Evolutionary conservation across 1,140 invertebrate genomes (phyloP), one percentile per base, ranked within the genome.

Genomic region (Charaxes varanes): DNA sequence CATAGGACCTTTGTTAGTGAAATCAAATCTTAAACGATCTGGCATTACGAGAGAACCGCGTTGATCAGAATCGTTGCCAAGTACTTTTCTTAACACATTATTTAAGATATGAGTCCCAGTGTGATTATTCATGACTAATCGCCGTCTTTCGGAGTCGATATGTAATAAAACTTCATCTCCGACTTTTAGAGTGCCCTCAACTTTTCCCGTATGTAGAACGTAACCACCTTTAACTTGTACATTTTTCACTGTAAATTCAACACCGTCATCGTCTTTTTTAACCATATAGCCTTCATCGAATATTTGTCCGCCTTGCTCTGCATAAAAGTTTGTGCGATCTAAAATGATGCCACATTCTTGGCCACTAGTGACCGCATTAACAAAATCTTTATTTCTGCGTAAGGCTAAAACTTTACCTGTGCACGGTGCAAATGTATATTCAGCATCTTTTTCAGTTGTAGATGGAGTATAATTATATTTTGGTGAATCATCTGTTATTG

Each of bases 91-190:
- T 21, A 99, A 85, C 14, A 95, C 96, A 86, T 93, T 96, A 86
- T 99, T 99, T 0, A 99, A 86, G 28, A 97, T 90, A 84, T 99
- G 98, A 1, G 98, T 99, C 13, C 95, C 98, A 12, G 98, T 99
- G 66, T 99, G 98, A 85, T 99, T 99, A 63, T 95, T 98, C 98
- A 99, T 99, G 12, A 99, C 88, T 3, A 94, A 79, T 55, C 92
- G 88, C 68, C 97, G 86, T 42, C 97, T 88, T 53, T 90, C 87
- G 34, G 89, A 90, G 83, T 99, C 97, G 44, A 99, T 88, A 46
- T 92, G 88, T 7, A 97, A 83, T 35, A 89, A 86, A 4, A 99
- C 85, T 65, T 89, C 88, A 84, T 99, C 97, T 2, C 97, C 97
- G 33, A 97, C 90, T 63, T 87, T 89, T 5, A 99, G 76, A 0